Percentiles rank a stretch among this genome's conserved stretches.
These are phyloP conservation scores for Philaenus spumarius DNA, from an alignment of 1,140 invertebrate genomes.

Conservation along the genomic window DNA sequence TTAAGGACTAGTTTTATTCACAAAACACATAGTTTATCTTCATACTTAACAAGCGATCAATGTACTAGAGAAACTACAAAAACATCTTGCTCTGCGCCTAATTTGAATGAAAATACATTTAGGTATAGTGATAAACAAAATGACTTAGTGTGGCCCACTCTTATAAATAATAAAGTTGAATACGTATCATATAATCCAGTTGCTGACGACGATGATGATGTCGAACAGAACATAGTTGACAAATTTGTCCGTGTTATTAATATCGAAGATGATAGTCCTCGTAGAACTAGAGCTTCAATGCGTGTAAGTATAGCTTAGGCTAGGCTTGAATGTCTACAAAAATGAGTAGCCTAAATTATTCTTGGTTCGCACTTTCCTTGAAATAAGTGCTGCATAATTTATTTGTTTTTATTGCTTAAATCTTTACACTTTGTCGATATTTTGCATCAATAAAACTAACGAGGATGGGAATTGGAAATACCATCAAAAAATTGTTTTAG, in stretches of 20 bases:
- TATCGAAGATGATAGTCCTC: conserved; percentile 36
- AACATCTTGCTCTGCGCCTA: conserved; percentile 34
- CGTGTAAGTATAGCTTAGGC: conserved; percentile 11
- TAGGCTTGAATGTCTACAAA: too few species aligned
- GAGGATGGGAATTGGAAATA: too few species aligned
- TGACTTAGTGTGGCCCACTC: conserved; percentile 38
- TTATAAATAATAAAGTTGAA: conserved; percentile 40
- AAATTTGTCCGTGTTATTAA: conserved; percentile 56
- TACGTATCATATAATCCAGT: conserved; percentile 37
- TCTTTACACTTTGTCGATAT: too few species aligned
- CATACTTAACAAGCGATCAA: conserved; percentile 33
- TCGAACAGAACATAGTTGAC: conserved; percentile 53
- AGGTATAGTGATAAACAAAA: conserved; percentile 2
- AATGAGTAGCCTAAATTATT: too few species aligned
- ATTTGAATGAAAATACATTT: conserved; percentile 34
- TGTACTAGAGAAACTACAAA: conserved; percentile 27
- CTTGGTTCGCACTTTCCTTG: too few species aligned
- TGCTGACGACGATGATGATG: conserved; percentile 31
- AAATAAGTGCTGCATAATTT: too few species aligned
- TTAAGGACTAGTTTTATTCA: conserved; percentile 34
- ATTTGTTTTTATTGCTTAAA: too few species aligned
- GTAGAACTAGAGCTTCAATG: conserved; percentile 12
- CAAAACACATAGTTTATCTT: conserved; percentile 35
- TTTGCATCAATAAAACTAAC: too few species aligned
- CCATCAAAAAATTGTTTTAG: too few species aligned